Conservation (phyloP, 2,797 vertebrate genomes). For the Spinus olivaceus region DNA sequence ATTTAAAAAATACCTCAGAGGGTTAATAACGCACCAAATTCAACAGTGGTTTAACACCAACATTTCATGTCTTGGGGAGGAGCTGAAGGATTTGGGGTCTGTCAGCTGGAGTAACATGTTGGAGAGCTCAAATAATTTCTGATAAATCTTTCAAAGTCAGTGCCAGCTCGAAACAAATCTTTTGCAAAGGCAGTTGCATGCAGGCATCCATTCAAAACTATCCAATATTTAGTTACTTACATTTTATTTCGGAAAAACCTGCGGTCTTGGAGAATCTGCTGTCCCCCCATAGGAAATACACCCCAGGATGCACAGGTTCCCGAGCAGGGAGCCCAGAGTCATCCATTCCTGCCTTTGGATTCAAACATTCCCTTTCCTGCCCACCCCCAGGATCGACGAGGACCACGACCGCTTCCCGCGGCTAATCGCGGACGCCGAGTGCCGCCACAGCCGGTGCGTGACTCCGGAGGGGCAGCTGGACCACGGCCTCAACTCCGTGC, state of each 20-base stretch:
- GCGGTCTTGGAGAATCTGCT: rapidly evolving
- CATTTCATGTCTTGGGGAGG: rapidly evolving
- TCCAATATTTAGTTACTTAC: neutral
- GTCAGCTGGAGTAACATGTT: rapidly evolving
- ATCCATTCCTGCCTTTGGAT: neutral
- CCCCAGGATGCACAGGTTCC: neutral
- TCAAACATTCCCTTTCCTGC: neutral
- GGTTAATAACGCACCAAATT: neutral
- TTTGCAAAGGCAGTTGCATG: neutral
- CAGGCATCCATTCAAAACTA: neutral
- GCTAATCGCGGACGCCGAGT: slow-evolving; percentile 65
- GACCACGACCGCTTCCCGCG: slow-evolving; percentile 69
- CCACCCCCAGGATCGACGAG: slow-evolving; percentile 49
- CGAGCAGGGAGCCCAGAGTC: rapidly evolving
- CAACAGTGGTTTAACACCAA: neutral
- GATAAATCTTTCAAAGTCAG: neutral
- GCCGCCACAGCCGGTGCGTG: slow-evolving; percentile 55
- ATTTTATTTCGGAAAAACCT: neutral
- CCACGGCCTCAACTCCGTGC: slow-evolving; percentile 61
- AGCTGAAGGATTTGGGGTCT: neutral
- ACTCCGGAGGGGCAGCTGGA: slow-evolving; percentile 4
- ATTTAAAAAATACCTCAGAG: neutral
- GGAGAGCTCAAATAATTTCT: neutral
- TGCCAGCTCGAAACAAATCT: neutral
- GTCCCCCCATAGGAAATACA: rapidly evolving